phyloP scores from a whole-genome alignment of 2,888 invertebrate species.

The Drosophila robusta region DNA sequence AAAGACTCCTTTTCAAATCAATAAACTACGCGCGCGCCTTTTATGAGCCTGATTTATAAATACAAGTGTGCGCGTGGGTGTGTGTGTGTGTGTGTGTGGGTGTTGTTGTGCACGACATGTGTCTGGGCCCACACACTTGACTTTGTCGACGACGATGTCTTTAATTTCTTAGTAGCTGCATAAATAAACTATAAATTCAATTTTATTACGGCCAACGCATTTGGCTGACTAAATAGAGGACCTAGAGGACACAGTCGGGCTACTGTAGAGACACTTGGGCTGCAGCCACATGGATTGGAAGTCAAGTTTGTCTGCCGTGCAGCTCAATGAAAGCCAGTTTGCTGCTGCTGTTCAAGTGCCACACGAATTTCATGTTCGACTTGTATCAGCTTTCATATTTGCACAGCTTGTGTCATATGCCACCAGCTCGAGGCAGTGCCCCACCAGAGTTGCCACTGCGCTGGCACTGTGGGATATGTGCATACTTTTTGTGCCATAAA shows the following conservation, averaged over 20 bases:
- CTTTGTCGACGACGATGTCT: constrained; percentile 35
- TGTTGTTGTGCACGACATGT: constrained; percentile 62
- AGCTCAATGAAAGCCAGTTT: constrained; percentile 16
- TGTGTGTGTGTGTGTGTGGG: constrained; percentile 24
- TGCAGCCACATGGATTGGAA: constrained; percentile 25
- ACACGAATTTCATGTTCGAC: constrained; percentile 55
- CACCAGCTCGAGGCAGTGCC: constrained; percentile 6
- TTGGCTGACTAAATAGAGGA: constrained; percentile 50
- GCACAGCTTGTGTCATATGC: constrained; percentile 45
- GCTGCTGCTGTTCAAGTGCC: constrained; percentile 37
- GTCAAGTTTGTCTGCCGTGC: constrained; percentile 18
- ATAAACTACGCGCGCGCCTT: constrained; percentile 72
- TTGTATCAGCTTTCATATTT: constrained; percentile 67
- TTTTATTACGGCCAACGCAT: constrained; percentile 59
- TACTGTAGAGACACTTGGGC: constrained; percentile 14
- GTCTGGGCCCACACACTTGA: constrained; percentile 45
- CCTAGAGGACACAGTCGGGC: not conserved
- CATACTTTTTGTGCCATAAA: not conserved
- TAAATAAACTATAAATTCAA: constrained; percentile 80
- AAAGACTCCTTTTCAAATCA: constrained; percentile 71
- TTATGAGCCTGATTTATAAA: constrained; percentile 71
- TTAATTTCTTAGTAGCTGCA: constrained; percentile 80
- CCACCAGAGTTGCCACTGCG: not conserved
- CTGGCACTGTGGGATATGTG: not conserved
- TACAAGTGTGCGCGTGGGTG: not conserved